phyloP scores from a whole-genome alignment of 1,140 invertebrate species.

The Cotesia chilonis region DNA sequence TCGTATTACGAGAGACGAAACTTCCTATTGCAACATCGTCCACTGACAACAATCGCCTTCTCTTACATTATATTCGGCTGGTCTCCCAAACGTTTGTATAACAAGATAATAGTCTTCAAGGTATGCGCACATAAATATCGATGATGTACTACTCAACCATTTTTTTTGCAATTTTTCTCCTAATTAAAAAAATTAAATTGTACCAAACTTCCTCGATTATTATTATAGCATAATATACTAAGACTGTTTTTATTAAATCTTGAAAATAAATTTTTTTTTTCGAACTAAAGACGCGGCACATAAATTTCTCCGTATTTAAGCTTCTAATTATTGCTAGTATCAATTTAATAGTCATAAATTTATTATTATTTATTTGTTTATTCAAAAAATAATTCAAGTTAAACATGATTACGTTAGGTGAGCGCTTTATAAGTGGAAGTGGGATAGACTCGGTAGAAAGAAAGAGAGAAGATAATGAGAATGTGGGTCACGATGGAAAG shows the following conservation, averaged over 20 bases:
- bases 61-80: conserved; percentile 32
- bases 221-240: neutral
- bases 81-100: conserved; percentile 29
- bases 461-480: conserved; percentile 45
- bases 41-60: conserved; percentile 39
- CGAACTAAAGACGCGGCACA: too few species aligned
- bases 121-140: conserved; percentile 44
- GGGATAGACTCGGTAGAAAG: conserved; percentile 28
- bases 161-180: conserved; percentile 12
- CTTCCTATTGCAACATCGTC: conserved; percentile 63
- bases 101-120: conserved; percentile 53
- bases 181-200: conserved; percentile 7
- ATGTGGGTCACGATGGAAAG: conserved; percentile 62
- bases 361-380: neutral
- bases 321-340: too few species aligned
- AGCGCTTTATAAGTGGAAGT: conserved; percentile 1
- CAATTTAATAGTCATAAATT: neutral
- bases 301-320: too few species aligned
- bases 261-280: too few species aligned
- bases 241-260: too few species aligned
- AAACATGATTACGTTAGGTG: neutral
- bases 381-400: conserved; percentile 22
- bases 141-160: neutral
- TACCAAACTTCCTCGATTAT: neutral
- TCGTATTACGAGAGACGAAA: conserved; percentile 59